Evolutionary conservation across 2,888 invertebrate species (phyloP), one percentile per base, ranked within the genome.

Genomic region (Priocnemis perturbator): DNA sequence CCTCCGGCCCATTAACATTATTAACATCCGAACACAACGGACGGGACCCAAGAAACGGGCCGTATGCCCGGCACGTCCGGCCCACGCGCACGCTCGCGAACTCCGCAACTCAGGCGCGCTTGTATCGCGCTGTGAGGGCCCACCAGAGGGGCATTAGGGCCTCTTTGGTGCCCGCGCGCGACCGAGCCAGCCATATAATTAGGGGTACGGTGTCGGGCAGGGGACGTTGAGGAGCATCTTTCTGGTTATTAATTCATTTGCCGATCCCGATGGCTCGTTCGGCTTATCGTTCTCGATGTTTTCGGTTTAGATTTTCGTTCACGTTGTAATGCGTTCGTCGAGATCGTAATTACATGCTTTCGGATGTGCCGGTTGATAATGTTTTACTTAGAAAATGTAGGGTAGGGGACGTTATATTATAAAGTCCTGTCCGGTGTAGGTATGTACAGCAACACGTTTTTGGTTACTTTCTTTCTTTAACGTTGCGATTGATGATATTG

Each of bases 1-100:
- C 83, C 84, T 83, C 77, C 78, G 78, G 79, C 81, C 81, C 84
- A 83, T 86, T 85, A 85, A 83, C 84, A 79, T 85, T 84, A 85
- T 84, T 84, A 85, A 84, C 83, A 84, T 85, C 83, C 70, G 79
- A 83, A 81, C 80, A 74, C 74, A 80, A 79, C 73, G 72, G 73
- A 69, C 69, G 58, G 50, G 67, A 56, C 57, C 57, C 71, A 50
- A 62, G 69, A 69, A 71, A 37, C 71, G 66, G 69, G 58, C 65
- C 67, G 70, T 71, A 69, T 71, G 75, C 73, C 58, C 69, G 72
- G 67, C 81, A 53, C 76, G 76, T 77, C 73, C 80, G 66, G 72
- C 80, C 80, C 81, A 81, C 80, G 80, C 80, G 77, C 45, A 50
- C 69, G 61, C 71, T 68, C 73, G 76, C 74, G 74, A 75, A 69